Base-by-base conservation (phyloP, 2,797 vertebrate species). In the Dendrocincla fuliginosa region DNA sequence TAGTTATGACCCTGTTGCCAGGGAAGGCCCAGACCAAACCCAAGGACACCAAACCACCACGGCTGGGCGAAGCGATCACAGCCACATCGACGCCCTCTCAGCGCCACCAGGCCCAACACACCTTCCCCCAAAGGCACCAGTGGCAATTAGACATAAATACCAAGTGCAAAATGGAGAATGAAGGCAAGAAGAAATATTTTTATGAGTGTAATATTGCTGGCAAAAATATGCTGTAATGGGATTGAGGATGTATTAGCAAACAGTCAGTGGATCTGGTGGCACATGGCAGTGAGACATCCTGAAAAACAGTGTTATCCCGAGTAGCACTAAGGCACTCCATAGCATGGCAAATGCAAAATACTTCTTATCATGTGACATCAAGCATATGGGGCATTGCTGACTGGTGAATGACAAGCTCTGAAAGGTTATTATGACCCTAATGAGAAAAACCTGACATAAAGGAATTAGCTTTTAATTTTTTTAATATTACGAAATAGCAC, bases 361-460 rank as follows among this genome's bases (percentile, higher is more conserved):
- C 75, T 95, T 95, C 90, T 95, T 92, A 96, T 95, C 96, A 96
- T 95, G 95, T 96, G 96, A 97, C 96, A 97, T 93, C 84, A 92
- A 96, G 85, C 97, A 98, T 97, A 97, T 97, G 97, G 97, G 67
- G 88, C 87, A 65, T 67, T 90, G 84, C 93, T 95, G 97, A 92
- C 79, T 96, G 77, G 92, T 96, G 91, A 95, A 95, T 97, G 97
- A 97, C 97, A 97, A 94, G 95, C 92, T 97, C 95, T 93, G 84
- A 97, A 97, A 98, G 96, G 96, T 97, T 97, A 97, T 90, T 84
- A 79, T 97, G 97, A 97, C 65, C 92, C 96, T 97, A 97, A 97
- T 97, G 94, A 97, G 94, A 74, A 95, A 93, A 93, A 94, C 69
- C 91, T 90, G 95, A 97, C 89, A 96, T 79, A 92, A 94, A 96